These are phyloP conservation scores for Sesia apiformis DNA, from an alignment of 2,888 invertebrate genomes.

Conservation along the genomic window DNA sequence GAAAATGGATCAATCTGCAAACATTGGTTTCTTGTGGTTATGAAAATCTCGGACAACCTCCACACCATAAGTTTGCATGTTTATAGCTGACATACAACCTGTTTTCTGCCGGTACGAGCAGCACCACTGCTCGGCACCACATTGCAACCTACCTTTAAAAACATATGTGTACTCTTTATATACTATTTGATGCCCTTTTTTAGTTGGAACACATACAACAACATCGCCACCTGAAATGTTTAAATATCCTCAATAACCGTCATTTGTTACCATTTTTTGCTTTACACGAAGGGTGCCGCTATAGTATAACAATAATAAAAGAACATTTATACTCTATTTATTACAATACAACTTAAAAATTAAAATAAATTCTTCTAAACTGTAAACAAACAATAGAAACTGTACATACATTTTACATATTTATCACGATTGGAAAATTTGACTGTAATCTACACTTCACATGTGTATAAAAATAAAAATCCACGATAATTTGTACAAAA, in stretches of 20 bases:
- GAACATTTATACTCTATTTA: neutral
- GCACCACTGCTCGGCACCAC: constrained; percentile 64
- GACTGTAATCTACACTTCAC: neutral
- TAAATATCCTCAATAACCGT: neutral
- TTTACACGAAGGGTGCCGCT: neutral
- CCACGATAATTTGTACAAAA: too few species aligned
- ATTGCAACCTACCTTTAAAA: constrained; percentile 59
- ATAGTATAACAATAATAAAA: neutral
- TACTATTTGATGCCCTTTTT: constrained; percentile 60
- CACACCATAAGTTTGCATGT: constrained; percentile 60
- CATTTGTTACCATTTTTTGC: neutral
- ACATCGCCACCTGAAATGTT: constrained; percentile 57
- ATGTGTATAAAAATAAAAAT: too few species aligned
- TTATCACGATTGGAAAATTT: neutral
- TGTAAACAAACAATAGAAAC: neutral
- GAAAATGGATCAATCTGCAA: constrained; percentile 28
- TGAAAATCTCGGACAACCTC: constrained; percentile 62
- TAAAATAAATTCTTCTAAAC: neutral
- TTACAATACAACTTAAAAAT: neutral
- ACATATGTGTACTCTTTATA: constrained; percentile 64
- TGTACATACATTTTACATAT: too few species aligned
- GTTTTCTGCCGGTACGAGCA: constrained; percentile 63
- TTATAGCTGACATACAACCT: constrained; percentile 64
- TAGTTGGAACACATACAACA: constrained; percentile 62
- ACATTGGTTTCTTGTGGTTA: constrained; percentile 64